Evolutionary conservation across 2,113 vertebrate species (phyloP), one percentile per base, ranked within the genome.

Genomic region (Gadus macrocephalus): DNA sequence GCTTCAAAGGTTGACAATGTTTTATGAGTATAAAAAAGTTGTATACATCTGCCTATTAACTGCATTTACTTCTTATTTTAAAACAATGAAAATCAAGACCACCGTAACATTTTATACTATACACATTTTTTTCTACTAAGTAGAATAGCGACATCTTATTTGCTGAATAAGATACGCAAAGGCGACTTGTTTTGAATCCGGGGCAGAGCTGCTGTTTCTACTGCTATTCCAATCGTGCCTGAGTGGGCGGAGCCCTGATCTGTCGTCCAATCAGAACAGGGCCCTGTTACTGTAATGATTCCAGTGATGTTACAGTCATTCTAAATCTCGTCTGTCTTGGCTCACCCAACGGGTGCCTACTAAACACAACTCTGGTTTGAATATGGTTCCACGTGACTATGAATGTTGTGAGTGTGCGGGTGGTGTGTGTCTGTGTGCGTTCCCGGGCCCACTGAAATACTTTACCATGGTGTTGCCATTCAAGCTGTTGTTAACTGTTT

Each of bases 11-110:
- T 88, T 81, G 79, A 91, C 85, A 87, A 88, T 86, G 89, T 92
- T 93, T 92, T 86, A 90, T 91, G 87, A 91, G 91, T 94, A 94
- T 93, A 92, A 93, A 92, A 89, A 69, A 58, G 71, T 82, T 90
- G 94, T 94, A 93, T 94, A 91, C 93, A 93, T 85, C 88, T 91
- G 87, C 91, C 88, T 92, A 92, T 89, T 87, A 93, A 92, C 89
- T 90, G 88, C 90, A 88, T 89, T 49, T 84, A 87, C 83, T 89
- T 90, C 88, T 89, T 91, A 83, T 68, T 38, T 69, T 42, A 64
- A 62, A 77, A 81, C 75, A 81, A 87, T 85, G 83, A 66, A 83
- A 79, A 90, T 86, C 83, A 82, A 82, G 69, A 89, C 68, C 80
- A 85, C 89, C 85, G 85, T 91, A 90, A 69, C 8, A 65, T 90